Evolutionary conservation across 1,140 invertebrate genomes (phyloP).

Genomic region (Leptinotarsa defecta): DNA sequence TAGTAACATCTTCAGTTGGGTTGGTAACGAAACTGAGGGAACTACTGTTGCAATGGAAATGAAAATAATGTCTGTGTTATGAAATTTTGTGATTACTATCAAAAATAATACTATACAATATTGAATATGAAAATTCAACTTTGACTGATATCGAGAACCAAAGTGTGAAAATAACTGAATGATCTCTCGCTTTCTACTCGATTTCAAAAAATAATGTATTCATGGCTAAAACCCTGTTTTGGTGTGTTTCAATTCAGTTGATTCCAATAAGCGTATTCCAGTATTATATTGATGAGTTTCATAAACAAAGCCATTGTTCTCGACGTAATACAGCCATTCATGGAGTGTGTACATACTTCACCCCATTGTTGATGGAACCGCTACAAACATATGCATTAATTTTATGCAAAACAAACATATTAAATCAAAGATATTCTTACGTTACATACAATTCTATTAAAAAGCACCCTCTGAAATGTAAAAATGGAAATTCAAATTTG

Average conservation of each 20-base stretch:
- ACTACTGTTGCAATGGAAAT: too few relatives aligned
- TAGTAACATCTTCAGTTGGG: too few relatives aligned
- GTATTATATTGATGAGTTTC: neutral
- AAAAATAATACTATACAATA: too few relatives aligned
- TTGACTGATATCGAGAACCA: too few relatives aligned
- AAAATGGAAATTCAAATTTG: conserved; percentile 50
- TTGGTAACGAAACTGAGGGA: too few relatives aligned
- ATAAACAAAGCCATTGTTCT: neutral
- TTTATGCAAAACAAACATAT: conserved; percentile 26
- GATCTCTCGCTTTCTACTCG: too few relatives aligned
- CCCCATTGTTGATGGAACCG: conserved; percentile 19
- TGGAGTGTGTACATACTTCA: neutral
- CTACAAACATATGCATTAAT: conserved; percentile 19
- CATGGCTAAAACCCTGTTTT: neutral
- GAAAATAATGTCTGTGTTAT: too few relatives aligned
- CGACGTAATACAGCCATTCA: neutral
- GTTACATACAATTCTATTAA: conserved; percentile 19
- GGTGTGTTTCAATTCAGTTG: neutral
- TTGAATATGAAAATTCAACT: too few relatives aligned
- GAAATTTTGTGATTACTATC: too few relatives aligned
- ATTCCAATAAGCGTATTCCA: neutral
- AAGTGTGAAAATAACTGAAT: too few relatives aligned
- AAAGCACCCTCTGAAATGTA: conserved; percentile 35
- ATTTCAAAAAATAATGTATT: neutral
- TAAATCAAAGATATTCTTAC: conserved; percentile 30